These are phyloP conservation scores for Oenanthe melanoleuca DNA, from an alignment of 2,113 vertebrate species.

Conservation along the genomic window DNA sequence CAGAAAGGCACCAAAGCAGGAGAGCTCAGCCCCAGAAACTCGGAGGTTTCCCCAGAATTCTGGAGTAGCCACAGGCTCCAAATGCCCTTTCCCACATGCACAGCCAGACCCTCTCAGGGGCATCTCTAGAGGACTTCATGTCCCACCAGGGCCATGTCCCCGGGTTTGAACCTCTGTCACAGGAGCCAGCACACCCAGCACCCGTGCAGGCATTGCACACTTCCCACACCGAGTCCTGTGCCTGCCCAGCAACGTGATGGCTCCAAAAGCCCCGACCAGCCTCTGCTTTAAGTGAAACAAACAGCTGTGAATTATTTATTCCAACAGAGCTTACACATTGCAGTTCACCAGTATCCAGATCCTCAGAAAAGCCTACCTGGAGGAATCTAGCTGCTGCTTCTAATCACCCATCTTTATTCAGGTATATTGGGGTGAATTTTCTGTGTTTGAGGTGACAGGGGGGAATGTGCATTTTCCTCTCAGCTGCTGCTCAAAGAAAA, in stretches of 20 bases:
- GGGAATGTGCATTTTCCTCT: not conserved
- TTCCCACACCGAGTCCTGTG: not conserved
- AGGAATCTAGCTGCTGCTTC: not conserved
- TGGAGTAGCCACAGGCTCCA: not conserved
- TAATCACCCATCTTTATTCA: not conserved
- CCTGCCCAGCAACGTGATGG: fast-evolving
- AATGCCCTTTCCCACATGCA: not conserved
- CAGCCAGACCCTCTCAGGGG: not conserved
- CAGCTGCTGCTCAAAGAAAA: not conserved
- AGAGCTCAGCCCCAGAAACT: not conserved
- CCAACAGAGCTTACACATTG: not conserved
- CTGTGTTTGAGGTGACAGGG: not conserved
- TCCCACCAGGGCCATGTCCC: not conserved
- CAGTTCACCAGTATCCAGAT: not conserved
- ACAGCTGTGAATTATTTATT: not conserved
- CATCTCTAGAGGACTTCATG: not conserved
- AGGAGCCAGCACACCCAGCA: not conserved
- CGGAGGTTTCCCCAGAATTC: fast-evolving
- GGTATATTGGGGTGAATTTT: not conserved
- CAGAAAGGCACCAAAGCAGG: not conserved
- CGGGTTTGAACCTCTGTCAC: not conserved
- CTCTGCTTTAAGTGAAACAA: not conserved
- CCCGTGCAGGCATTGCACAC: too few species aligned
- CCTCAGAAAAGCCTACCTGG: not conserved
- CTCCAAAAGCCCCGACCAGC: not conserved